Conservation (phyloP, 1,140 invertebrate species). For the Atta colombica region DNA sequence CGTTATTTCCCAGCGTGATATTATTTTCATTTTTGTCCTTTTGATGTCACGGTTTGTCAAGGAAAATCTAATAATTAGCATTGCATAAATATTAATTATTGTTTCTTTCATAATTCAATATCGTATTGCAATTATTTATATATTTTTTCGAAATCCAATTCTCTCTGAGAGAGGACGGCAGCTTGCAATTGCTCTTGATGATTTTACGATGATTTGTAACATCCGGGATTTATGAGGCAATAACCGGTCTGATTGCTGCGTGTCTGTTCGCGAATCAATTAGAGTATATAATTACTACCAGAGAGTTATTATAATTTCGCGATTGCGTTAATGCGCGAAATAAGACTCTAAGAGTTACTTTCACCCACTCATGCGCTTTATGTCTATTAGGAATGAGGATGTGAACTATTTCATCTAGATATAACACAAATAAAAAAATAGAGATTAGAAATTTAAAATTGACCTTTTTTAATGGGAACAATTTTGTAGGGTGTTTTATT, state of each 20-base stretch:
- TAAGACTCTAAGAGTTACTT: constrained; percentile 19
- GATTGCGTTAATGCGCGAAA: constrained; percentile 30
- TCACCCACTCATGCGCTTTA: neutral
- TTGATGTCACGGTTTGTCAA: constrained; percentile 35
- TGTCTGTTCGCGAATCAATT: constrained; percentile 40
- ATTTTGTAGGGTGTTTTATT: neutral
- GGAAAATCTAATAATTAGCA: constrained; percentile 42
- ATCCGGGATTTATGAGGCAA: constrained; percentile 32
- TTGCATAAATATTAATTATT: constrained; percentile 39
- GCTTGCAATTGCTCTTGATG: constrained; percentile 1
- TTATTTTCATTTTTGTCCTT: constrained; percentile 46
- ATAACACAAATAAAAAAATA: neutral
- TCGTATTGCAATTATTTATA: constrained; percentile 16
- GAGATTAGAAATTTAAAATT: neutral
- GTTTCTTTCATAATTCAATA: constrained; percentile 49
- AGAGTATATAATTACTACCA: constrained; percentile 49
- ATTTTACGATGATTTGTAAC: constrained; percentile 43
- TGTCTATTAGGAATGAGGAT: neutral
- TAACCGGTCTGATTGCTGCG: constrained; percentile 25
- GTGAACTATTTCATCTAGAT: neutral
- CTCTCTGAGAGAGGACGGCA: constrained; percentile 1
- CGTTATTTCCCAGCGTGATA: constrained; percentile 19
- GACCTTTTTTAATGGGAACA: neutral
- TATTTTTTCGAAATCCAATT: constrained; percentile 31
- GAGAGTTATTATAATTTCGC: constrained; percentile 42